Percentiles rank a stretch among this genome's conserved stretches.
Conservation (phyloP, 2,888 invertebrate species). For the Drosophila koepferae region DNA sequence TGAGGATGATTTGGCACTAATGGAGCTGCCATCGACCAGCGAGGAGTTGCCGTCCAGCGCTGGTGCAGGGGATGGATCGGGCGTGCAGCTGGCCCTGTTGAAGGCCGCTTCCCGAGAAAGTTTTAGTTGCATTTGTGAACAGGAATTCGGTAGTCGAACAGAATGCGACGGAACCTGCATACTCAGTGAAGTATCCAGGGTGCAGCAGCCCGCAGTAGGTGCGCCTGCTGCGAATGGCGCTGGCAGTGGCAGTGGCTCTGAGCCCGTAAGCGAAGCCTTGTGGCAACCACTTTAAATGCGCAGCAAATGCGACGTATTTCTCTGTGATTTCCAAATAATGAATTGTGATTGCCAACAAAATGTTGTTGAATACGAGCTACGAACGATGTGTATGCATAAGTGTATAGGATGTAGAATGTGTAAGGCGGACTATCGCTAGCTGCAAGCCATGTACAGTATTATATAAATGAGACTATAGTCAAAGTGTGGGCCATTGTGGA, state of each 20-base stretch:
- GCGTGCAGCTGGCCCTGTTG: conserved; percentile 52
- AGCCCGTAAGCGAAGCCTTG: conserved; percentile 40
- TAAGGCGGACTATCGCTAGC: conserved; percentile 4
- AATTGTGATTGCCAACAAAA: conserved; percentile 68
- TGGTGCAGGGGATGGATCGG: conserved; percentile 2
- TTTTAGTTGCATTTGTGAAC: conserved; percentile 76
- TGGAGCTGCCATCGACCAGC: conserved; percentile 65
- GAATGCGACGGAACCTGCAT: conserved; percentile 82
- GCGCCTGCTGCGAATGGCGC: neutral
- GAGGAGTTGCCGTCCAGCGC: conserved; percentile 56
- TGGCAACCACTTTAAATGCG: conserved; percentile 65
- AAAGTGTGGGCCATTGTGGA: conserved; percentile 5
- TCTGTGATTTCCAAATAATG: conserved; percentile 70
- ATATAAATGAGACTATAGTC: conserved; percentile 24
- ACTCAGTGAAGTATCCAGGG: conserved; percentile 79
- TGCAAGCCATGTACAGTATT: conserved; percentile 68
- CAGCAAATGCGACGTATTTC: conserved; percentile 7
- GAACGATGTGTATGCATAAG: conserved; percentile 20
- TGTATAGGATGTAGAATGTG: conserved; percentile 12
- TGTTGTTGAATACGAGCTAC: conserved; percentile 27
- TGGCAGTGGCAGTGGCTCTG: neutral
- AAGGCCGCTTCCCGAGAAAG: conserved; percentile 54
- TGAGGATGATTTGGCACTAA: conserved; percentile 71
- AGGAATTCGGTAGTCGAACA: conserved; percentile 77
- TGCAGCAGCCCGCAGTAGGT: conserved; percentile 48